Conservation (phyloP, 2,797 vertebrate genomes). For the Neosilurus hyrtlii region DNA sequence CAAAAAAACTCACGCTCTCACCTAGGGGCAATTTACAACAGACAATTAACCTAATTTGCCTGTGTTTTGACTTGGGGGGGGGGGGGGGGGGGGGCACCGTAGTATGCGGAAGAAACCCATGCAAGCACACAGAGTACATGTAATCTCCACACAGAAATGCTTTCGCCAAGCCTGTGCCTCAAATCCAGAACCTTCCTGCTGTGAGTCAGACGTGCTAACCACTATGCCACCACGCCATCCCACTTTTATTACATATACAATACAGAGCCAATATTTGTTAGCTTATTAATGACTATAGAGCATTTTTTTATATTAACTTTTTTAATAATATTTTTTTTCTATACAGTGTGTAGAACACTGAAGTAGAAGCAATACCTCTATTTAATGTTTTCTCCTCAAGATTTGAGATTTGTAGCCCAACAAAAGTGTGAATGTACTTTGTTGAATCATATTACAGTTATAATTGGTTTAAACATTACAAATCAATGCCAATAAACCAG, state of each 20-base stretch:
- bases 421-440: not conserved
- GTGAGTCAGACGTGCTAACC: no score
- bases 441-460: conserved; percentile 20
- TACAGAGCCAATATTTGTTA: not conserved
- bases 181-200: no score
- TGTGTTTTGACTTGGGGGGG: no score
- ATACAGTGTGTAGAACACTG: not conserved
- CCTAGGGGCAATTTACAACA: no score
- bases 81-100: no score
- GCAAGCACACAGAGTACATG: no score
- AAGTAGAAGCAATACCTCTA: not conserved
- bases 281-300: not conserved
- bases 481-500: conserved; percentile 20
- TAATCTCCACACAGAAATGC: no score
- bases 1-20: no score
- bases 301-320: not conserved
- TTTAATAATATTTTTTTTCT: not conserved
- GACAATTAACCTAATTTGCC: no score
- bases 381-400: not conserved
- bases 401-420: not conserved
- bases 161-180: no score
- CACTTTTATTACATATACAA: not conserved
- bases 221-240: no score
- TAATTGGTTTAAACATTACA: not conserved
- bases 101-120: no score